These are phyloP conservation scores for Pegea sp. DNA, from an alignment of 23 tunicate genomes.

Conservation along the genomic window DNA sequence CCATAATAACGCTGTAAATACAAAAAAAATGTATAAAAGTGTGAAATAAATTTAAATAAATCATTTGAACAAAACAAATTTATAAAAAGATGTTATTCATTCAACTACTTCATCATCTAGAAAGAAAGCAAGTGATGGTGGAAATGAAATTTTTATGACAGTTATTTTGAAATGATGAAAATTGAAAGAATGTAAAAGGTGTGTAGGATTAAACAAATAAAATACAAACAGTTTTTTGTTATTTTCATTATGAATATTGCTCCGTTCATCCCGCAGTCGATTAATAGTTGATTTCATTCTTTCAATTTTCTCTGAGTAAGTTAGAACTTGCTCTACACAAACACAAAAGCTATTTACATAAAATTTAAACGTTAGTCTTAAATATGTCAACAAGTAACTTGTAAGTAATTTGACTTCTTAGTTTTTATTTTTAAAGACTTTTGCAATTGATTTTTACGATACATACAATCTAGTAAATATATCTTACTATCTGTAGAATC, in stretches of 20 bases:
- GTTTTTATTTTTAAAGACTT: no score
- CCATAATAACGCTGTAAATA: slow-evolving; percentile 4
- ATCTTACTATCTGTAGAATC: slow-evolving; percentile 7
- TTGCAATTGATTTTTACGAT: background rate
- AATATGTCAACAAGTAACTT: background rate
- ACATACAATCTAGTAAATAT: background rate
- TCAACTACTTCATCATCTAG: no score
- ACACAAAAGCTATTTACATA: no score
- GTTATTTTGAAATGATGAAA: no score
- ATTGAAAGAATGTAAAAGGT: background rate
- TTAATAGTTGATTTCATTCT: slow-evolving; percentile 12
- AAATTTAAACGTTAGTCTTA: background rate
- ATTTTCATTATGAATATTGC: slow-evolving; percentile 14
- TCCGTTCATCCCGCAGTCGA: slow-evolving; percentile 10
- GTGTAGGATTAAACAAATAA: no score
- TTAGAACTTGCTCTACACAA: no score
- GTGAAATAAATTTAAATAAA: no score
- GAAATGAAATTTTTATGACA: no score
- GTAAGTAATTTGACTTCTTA: slow-evolving; percentile 5
- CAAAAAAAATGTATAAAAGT: background rate
- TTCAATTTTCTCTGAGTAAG: slow-evolving; percentile 13
- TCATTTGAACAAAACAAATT: no score
- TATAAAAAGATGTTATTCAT: no score
- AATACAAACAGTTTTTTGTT: slow-evolving; percentile 7
- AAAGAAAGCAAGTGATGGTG: no score